Percentiles rank a stretch among this genome's conserved stretches.
Evolutionary conservation across 1,140 invertebrate genomes (phyloP).

Genomic region (Euwallacea fornicatus): DNA sequence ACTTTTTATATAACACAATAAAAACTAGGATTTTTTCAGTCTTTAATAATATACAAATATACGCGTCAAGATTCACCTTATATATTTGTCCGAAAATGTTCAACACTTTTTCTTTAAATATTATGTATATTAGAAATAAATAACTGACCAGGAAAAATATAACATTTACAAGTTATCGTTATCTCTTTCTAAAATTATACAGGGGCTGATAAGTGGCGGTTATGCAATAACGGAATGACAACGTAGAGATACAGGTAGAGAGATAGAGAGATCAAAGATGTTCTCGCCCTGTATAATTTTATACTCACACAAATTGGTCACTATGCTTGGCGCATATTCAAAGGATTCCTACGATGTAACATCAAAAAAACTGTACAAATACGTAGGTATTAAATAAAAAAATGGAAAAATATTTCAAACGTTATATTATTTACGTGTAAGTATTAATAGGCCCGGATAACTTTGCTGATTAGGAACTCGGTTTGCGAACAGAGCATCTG

Average conservation of each 20-base stretch:
- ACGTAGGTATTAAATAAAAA: constrained; percentile 4
- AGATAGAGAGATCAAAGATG: background rate
- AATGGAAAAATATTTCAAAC: background rate
- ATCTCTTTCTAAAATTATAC: constrained; percentile 34
- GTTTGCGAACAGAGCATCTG: too few species aligned
- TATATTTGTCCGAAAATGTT: constrained; percentile 42
- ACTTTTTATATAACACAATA: constrained; percentile 52
- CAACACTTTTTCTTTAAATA: constrained; percentile 44
- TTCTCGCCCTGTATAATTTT: constrained; percentile 22
- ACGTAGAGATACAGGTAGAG: background rate
- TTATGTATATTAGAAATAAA: constrained; percentile 48
- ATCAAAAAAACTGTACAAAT: constrained; percentile 43
- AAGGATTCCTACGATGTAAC: constrained; percentile 35
- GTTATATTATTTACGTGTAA: too few species aligned
- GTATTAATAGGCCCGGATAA: constrained; percentile 13
- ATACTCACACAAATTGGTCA: constrained; percentile 45
- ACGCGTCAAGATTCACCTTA: constrained; percentile 44
- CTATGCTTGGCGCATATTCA: constrained; percentile 45
- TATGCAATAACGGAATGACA: background rate
- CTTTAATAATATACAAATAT: constrained; percentile 53
- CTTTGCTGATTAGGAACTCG: too few species aligned
- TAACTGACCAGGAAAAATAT: constrained; percentile 52
- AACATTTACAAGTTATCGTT: constrained; percentile 49
- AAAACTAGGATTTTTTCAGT: constrained; percentile 51
- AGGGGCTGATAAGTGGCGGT: constrained; percentile 1